Evolutionary conservation across 2,888 invertebrate genomes (phyloP), one percentile per base, ranked within the genome.

Genomic region (Beris chalybata): DNA sequence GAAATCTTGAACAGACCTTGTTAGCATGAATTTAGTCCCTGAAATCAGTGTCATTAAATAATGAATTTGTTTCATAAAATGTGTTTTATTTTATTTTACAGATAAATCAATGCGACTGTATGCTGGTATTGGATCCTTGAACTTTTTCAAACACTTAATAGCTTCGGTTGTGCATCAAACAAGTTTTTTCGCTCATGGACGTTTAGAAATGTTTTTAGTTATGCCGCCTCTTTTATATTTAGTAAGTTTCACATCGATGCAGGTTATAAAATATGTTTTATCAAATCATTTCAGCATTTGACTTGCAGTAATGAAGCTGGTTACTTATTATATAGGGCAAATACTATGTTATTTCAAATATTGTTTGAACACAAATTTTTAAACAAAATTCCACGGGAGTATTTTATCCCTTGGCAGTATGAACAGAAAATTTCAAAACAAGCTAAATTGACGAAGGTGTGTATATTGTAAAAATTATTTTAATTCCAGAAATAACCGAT

Each of bases 311-410:
- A 80, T 55, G 79, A 83, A 55, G 78, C 83, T 57, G 85, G 85
- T 68, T 81, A 82, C 69, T 70, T 79, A 56, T 71, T 79, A 0
- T 88, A 89, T 72, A 84, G 85, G 71, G 79, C 84, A 4, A 76
- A 83, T 12, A 83, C 87, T 55, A 83, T 89, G 31, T 75, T 91
- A 29, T 90, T 90, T 74, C 87, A 90, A 79, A 76, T 87, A 53
- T 80, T 92, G 44, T 91, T 91, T 76, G 84, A 89, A 71, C 83
- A 80, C 72, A 81, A 86, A 74, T 75, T 87, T 15, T 76, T 92
- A 12, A 83, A 83, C 4, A 84, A 83, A 75, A 79, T 89, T 68
- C 86, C 88, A 0, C 83, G 86, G 69, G 81, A 84, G n/a, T 83
- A 86, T 56, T 90, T 87, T 76, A 73, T 90, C 57, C 92, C 92